Evolutionary conservation across 2,888 invertebrate species (phyloP).

Genomic region (Hyposoter dolosus): DNA sequence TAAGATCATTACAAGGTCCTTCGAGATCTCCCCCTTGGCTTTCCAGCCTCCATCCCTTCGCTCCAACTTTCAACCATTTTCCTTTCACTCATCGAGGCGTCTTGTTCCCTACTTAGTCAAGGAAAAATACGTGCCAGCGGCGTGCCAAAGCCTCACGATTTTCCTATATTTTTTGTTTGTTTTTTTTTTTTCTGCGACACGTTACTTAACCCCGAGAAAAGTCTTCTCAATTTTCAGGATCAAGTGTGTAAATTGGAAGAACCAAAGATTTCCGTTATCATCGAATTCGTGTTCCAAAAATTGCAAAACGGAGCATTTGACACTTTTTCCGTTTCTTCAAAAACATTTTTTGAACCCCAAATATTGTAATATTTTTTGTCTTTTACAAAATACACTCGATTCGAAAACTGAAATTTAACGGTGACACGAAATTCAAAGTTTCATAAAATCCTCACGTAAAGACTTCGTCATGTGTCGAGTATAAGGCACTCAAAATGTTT

Average conservation of each 20-base stretch:
- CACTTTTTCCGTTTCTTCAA: not conserved
- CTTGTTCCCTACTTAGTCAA: conserved; percentile 29
- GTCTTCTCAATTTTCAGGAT: not conserved
- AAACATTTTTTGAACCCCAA: not conserved
- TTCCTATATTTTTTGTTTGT: not conserved
- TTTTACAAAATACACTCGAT: not conserved
- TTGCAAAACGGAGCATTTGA: not conserved
- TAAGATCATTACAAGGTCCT: conserved; percentile 83
- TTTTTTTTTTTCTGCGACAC: not conserved
- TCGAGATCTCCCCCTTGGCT: conserved; percentile 65
- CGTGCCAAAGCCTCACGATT: not conserved
- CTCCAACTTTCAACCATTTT: conserved; percentile 55
- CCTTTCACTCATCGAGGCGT: conserved; percentile 44
- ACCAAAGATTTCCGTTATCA: too few relatives aligned
- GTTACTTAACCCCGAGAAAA: not conserved
- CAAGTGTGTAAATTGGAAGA: not conserved
- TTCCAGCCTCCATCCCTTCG: conserved; percentile 62
- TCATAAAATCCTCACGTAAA: not conserved
- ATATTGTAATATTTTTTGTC: not conserved
- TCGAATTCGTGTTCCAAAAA: not conserved
- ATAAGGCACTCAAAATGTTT: not conserved
- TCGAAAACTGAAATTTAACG: not conserved
- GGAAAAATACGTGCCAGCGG: conserved; percentile 39
- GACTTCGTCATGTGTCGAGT: not conserved
- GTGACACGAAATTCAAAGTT: not conserved